Percentiles rank a stretch among this genome's conserved stretches.
Evolutionary conservation across 2,797 vertebrate species (phyloP).

Genomic region (Menidia menidia): DNA sequence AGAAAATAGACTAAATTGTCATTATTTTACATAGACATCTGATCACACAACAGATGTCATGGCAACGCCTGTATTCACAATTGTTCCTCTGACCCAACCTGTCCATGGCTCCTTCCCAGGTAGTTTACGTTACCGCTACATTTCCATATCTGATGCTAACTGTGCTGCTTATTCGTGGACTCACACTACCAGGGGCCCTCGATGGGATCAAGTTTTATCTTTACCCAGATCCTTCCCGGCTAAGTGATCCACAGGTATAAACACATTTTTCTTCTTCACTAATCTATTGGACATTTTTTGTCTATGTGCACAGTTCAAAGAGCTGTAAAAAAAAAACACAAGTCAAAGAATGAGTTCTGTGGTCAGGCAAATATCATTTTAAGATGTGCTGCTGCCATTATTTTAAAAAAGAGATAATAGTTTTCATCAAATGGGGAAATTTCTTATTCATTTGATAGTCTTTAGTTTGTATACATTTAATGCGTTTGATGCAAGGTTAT

Average conservation of each 20-base stretch:
- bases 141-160: conserved; percentile 95
- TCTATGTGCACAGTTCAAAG: too few species aligned
- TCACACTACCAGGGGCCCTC: conserved; percentile 91
- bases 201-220: conserved; percentile 95
- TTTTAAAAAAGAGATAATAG: too few species aligned
- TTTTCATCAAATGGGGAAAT: too few species aligned
- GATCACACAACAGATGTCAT: background rate
- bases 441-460: too few species aligned
- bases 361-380: too few species aligned
- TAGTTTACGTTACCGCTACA: conserved; percentile 95
- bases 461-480: too few species aligned
- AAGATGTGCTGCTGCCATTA: too few species aligned
- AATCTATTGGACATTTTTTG: background rate
- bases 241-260: conserved; percentile 93
- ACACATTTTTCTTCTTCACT: background rate
- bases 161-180: conserved; percentile 90
- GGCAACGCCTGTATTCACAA: background rate
- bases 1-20: background rate
- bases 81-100: background rate
- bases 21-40: background rate
- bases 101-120: conserved; percentile 61
- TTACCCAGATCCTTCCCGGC: conserved; percentile 92
- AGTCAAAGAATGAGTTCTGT: too few species aligned
- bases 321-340: too few species aligned
- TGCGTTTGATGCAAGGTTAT: too few species aligned